Percentiles rank a stretch among this genome's conserved stretches.
Conservation (phyloP, 2,888 invertebrate genomes). For the Syritta pipiens region DNA sequence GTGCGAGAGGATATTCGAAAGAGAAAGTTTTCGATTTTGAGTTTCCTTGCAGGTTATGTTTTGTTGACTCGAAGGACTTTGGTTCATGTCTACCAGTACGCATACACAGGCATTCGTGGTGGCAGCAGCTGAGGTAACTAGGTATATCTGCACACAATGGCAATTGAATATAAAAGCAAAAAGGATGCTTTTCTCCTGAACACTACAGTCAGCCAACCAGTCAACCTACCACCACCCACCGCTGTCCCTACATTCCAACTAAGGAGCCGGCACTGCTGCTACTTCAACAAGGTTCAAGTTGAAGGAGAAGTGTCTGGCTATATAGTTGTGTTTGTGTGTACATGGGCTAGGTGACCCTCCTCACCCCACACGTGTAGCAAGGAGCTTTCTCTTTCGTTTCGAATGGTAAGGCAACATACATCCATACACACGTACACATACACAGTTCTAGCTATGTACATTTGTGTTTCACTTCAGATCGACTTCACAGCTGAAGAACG, state of each 20-base stretch:
- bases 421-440: conserved; percentile 23
- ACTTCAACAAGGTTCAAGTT: conserved; percentile 61
- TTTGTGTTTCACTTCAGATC: conserved; percentile 48
- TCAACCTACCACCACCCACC: neutral
- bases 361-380: conserved; percentile 46
- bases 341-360: conserved; percentile 60
- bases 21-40: conserved; percentile 66
- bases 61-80: conserved; percentile 27
- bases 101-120: neutral
- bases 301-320: conserved; percentile 66
- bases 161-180: conserved; percentile 37
- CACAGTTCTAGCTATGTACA: conserved; percentile 16
- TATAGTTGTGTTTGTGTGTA: conserved; percentile 23
- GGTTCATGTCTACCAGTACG: conserved; percentile 16
- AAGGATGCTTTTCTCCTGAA: conserved; percentile 39
- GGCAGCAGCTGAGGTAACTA: too few relatives aligned
- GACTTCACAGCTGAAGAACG: conserved; percentile 54
- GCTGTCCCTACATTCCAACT: conserved; percentile 22
- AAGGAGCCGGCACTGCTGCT: conserved; percentile 35
- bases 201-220: conserved; percentile 1
- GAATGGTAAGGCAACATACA: neutral
- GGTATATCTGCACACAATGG: conserved; percentile 45
- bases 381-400: conserved; percentile 66
- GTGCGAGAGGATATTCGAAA: conserved; percentile 52
- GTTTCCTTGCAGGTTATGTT: conserved; percentile 34